Evolutionary conservation across 2,113 vertebrate genomes (phyloP).

Genomic region (Equus quagga): DNA sequence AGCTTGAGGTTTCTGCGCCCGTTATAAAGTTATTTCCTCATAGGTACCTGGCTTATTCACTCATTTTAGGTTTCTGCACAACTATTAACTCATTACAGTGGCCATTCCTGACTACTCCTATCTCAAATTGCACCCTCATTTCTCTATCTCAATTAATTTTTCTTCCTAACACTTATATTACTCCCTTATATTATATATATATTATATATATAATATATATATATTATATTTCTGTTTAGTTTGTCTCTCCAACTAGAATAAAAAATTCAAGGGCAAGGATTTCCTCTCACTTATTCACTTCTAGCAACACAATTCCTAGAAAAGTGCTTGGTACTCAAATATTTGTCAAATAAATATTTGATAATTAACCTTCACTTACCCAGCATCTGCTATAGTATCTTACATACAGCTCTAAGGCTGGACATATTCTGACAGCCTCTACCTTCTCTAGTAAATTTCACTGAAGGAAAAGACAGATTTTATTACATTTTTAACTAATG

Average conservation of each 20-base stretch:
- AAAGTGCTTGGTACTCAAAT: neutral
- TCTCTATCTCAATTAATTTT: neutral
- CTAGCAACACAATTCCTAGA: neutral
- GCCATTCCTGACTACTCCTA: neutral
- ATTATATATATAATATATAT: no score
- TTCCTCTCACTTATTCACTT: neutral
- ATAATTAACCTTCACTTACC: neutral
- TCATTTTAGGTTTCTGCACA: neutral
- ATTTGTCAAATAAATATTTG: neutral
- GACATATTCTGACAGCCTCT: constrained; percentile 10
- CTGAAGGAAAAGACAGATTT: neutral
- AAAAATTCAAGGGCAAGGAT: neutral
- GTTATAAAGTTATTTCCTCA: neutral
- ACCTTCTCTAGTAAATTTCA: constrained; percentile 2
- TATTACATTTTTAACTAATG: neutral
- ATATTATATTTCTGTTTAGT: neutral
- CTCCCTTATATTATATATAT: neutral
- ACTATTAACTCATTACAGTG: neutral
- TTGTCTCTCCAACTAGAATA: neutral
- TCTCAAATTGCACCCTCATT: neutral
- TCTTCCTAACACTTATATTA: neutral
- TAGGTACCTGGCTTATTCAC: neutral
- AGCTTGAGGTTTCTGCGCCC: neutral
- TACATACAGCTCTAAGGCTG: neutral
- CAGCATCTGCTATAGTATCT: neutral